A percentile compares a stretch with the other conserved stretches of the same genome.
These are phyloP conservation scores for Onychorhynchus coronatus DNA, from an alignment of 2,113 vertebrate genomes.

Conservation along the genomic window DNA sequence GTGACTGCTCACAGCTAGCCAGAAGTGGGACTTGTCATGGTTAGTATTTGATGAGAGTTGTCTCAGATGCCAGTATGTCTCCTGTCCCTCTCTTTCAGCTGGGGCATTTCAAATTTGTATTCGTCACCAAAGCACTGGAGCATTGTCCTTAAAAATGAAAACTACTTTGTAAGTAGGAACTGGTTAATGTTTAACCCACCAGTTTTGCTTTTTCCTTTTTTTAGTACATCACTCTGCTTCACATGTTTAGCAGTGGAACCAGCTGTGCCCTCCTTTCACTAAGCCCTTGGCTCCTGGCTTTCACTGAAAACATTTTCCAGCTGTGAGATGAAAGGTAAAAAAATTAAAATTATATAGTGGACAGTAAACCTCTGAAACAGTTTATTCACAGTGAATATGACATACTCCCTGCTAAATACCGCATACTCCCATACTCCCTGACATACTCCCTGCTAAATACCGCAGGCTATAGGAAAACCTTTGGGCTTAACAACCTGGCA, in stretches of 20 bases:
- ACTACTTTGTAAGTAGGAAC: background rate
- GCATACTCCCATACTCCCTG: no score
- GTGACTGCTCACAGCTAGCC: background rate
- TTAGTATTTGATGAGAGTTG: background rate
- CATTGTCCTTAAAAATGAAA: background rate
- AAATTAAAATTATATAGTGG: constrained; percentile 5
- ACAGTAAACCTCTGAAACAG: background rate
- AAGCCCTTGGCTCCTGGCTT: background rate
- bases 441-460: background rate
- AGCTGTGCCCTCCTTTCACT: background rate
- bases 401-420: background rate
- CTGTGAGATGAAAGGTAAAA: constrained; percentile 18
- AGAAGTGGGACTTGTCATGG: background rate
- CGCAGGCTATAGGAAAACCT: background rate
- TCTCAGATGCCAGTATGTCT: background rate
- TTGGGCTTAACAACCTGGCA: background rate
- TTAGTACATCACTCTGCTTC: background rate
- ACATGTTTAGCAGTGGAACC: background rate
- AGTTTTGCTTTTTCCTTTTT: background rate
- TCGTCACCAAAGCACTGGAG: background rate
- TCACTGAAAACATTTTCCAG: constrained; percentile 29
- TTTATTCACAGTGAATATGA: constrained; percentile 7
- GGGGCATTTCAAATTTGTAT: background rate
- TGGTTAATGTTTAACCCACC: background rate
- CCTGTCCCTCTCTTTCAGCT: background rate